Base-by-base conservation (phyloP, 23 tunicate genomes). In the Clavelina lepadiformis region DNA sequence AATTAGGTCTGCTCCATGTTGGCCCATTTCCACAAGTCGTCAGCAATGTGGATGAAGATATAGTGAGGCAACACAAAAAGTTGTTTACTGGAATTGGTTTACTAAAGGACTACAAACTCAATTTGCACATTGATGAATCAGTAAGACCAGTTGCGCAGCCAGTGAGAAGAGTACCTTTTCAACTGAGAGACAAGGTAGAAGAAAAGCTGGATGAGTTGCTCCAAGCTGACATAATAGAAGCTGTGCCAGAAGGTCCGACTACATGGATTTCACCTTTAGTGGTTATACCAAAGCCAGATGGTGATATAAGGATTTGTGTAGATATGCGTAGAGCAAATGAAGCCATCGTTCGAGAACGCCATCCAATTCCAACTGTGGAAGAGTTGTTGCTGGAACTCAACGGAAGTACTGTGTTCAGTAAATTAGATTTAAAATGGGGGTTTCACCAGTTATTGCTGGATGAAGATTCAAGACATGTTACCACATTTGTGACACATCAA, bases 311-410 rank as follows among this genome's bases (percentile, higher is more conserved):
- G 3, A 35, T 63, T 35, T 63, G 68, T 63, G 68, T 63, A 3
- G 68, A 63, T 23, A 63, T 63, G 73, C 19, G 73, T 3, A 26
- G 33, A 15, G 73, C 63, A 21, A 67, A 67, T 49, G 61, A 47
- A 26, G 73, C 73, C 4, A 23, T 67, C 15, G 32, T 57, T 21
- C 27, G 76, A 19, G 67, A 57, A 38, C 31, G 68, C 31, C 76
- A 57, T 31, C 76, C 68, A 5, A 70, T 57, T 23, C 68, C 76
- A 3, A 70, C 76, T 20, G 67, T 70, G 25, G 76, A 70, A 70
- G 76, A 70, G 33, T 34, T 55, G 24, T 27, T 70, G 67, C 64
- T 28, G 4, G 67, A 54, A n/a, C 35, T 68, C 29, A 68, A 51
- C 28, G 67, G 36, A 5, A 58, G 68, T 26, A 63, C 49, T 8